Percentiles rank a stretch among this genome's conserved stretches.
Conservation (phyloP, 2,113 vertebrate species). For the Brachyhypopomus occidentalis region DNA sequence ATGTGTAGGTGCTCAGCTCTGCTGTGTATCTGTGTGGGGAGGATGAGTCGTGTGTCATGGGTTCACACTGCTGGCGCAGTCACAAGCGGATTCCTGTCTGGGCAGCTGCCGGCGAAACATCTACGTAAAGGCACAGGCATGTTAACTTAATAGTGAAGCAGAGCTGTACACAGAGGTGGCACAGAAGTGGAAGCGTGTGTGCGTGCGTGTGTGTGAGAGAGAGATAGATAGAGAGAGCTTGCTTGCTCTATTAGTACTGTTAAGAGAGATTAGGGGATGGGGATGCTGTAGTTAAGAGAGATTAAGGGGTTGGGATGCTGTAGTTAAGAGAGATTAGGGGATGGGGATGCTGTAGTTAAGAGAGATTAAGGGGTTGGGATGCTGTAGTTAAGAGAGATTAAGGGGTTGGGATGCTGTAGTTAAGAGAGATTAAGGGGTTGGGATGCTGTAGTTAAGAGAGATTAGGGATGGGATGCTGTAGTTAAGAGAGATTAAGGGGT, state of each 20-base stretch:
- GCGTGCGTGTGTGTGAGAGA: not conserved
- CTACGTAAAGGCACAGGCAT: conserved; percentile 26
- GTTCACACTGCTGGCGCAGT: not conserved
- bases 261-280: too few relatives aligned
- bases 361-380: too few relatives aligned
- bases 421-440: too few relatives aligned
- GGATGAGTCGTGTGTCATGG: not conserved
- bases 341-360: too few relatives aligned
- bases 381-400: too few relatives aligned
- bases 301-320: too few relatives aligned
- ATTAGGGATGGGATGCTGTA: too few relatives aligned
- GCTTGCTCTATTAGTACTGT: not conserved
- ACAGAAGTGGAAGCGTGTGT: not conserved
- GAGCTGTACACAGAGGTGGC: not conserved
- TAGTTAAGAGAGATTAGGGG: too few relatives aligned
- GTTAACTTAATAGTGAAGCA: conserved; percentile 44
- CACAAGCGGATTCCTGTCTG: conserved; percentile 20
- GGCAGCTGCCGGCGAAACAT: conserved; percentile 22
- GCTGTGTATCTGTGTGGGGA: not conserved
- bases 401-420: too few relatives aligned
- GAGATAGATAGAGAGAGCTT: not conserved
- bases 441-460: too few relatives aligned
- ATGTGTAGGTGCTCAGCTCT: not conserved
- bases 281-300: too few relatives aligned
- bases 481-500: too few relatives aligned